Evolutionary conservation across 2,888 invertebrate species (phyloP), one percentile per base, ranked within the genome.

Genomic region (Yponomeuta sedellus): DNA sequence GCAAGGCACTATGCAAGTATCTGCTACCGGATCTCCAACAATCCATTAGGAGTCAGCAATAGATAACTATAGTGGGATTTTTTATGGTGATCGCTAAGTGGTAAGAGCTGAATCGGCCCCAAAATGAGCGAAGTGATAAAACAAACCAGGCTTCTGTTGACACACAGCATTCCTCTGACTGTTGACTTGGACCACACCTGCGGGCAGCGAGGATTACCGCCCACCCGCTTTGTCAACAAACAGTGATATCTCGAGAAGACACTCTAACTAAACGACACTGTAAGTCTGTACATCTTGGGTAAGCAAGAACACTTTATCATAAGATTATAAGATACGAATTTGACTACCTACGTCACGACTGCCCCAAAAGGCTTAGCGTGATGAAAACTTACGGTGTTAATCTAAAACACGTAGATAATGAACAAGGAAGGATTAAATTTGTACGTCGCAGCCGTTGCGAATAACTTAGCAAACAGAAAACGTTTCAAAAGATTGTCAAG

Each of bases 151-250:
- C 66, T 16, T n/a, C 56, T 66, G 66, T 66, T 66, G 66, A 66
- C 66, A n/a, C n/a, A 19, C 25, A 11, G 28, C 61, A 66, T 66
- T 66, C 66, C 66, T 10, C 10, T 1, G 40, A 22, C 8, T 66
- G 67, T 67, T 67, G 59, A 64, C 67, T 67, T 40, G 52, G 66
- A 66, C 66, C 66, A 64, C 67, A 67, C 67, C 67, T 67, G 67
- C 61, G 16, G 58, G n/a, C n/a, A 28, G 34, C 58, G 57, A 39
- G 61, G 64, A 64, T 61, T 44, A 64, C 44, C 67, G 52, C 39
- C 57, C 66, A 58, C 58, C 58, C 40, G 28, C 19, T 58, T 11
- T 10, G n/a, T 64, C 6, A 16, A 28, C 64, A 64, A 64, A 64
- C 57, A 64, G 28, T 11, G 11, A 58, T 22, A 58, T 12, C 25